Percentiles rank a stretch among this genome's conserved stretches.
These are phyloP conservation scores for Dryadula phaetusa DNA, from an alignment of 2,888 invertebrate species.

Conservation along the genomic window DNA sequence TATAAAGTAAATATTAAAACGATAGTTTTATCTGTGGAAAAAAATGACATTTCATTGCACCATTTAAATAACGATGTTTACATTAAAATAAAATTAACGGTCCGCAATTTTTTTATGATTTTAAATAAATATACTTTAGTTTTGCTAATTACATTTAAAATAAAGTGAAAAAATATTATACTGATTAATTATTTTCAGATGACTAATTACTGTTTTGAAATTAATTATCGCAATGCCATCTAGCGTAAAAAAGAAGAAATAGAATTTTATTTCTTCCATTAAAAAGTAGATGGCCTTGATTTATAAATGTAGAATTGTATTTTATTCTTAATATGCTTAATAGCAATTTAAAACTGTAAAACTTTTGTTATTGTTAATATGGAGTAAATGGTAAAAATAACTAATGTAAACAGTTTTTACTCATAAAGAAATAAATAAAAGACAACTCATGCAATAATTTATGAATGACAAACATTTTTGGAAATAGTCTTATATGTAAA, in stretches of 20 bases:
- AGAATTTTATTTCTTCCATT: background rate
- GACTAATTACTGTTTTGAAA: background rate
- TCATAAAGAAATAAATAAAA: background rate
- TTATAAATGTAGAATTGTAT: background rate
- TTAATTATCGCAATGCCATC: background rate
- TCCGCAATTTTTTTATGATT: background rate
- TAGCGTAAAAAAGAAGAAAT: background rate
- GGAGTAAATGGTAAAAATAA: background rate
- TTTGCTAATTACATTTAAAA: background rate
- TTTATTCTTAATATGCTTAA: background rate
- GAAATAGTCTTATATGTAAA: too few species aligned
- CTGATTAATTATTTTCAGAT: too few species aligned
- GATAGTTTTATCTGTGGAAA: background rate
- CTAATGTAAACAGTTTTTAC: background rate
- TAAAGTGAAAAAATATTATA: background rate
- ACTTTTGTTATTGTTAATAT: background rate
- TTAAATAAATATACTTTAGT: background rate
- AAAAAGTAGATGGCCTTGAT: slow-evolving; percentile 5
- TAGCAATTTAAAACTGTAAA: too few species aligned
- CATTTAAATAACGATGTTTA: background rate
- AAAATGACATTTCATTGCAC: slow-evolving; percentile 4
- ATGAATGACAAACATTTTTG: background rate
- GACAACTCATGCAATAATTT: background rate
- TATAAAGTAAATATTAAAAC: slow-evolving; percentile 2
- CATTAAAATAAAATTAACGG: background rate